Base-by-base conservation (phyloP, 1,140 invertebrate species). In the Metopolophium dirhodum region DNA sequence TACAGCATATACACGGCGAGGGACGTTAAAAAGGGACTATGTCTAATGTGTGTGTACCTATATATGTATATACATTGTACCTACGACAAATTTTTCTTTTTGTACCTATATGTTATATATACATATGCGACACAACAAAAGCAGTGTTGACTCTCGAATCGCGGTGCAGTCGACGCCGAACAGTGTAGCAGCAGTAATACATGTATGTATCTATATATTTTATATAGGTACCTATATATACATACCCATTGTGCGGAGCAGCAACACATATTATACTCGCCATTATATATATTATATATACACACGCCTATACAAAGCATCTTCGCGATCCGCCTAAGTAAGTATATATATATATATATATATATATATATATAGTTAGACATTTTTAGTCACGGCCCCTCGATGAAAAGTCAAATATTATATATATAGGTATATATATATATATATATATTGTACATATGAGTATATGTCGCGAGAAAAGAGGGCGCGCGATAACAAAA, bases 311-410 rank as follows among this genome's bases (percentile, higher is more conserved):
- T 68, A 68, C 61, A 77, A 77, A 18, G 14, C 61, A 20, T 77
- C 61, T n/a, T 77, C n/a, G 30, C 61, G 61, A 77, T 77, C 61
- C 14, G 61, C 6, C 30, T n/a, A 54, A 54, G 51, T 54, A 82
- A 0, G 35, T 37, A 37, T 18, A 37, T 11, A n/a, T 30, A 49
- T 9, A 26, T 4, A 30, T 45, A 82, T n/a, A n/a, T n/a, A n/a
- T 37, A 37, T 18, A 37, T 11, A n/a, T 30, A 49, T 9, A 26
- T 4, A 30, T 45, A 82, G 4, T 7, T 35, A 83, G 20, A 9
- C 23, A 23, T 22, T 83, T 57, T 89, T 89, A 89, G 87, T 89
- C 87, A 89, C 49, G 35, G 87, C 49, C 87, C 87, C 87, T 89
- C 89, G 57, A 90, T 26, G 89, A 45, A 68, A 45, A 49, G 47